Conservation (phyloP, 2,888 invertebrate species). For the Eupithecia centaureata region DNA sequence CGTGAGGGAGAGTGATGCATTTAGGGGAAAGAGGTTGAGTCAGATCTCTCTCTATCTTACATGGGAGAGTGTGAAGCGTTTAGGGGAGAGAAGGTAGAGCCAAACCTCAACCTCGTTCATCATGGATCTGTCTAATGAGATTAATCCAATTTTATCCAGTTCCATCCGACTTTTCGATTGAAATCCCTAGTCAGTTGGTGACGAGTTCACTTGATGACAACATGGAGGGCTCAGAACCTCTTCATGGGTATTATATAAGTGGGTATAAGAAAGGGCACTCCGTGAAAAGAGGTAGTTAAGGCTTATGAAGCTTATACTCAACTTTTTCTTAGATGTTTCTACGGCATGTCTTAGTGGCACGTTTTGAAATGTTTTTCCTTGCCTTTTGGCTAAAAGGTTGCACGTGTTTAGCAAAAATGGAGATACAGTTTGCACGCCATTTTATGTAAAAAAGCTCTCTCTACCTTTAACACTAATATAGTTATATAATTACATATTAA, state of each 20-base stretch:
- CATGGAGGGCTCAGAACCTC: conserved; percentile 45
- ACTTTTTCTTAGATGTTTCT: conserved; percentile 44
- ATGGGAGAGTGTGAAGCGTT: no score
- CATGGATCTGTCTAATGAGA: no score
- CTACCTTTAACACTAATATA: no score
- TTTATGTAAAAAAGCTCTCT: neutral
- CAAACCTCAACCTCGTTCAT: no score
- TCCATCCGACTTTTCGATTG: neutral
- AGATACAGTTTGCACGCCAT: neutral
- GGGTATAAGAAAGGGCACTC: conserved; percentile 43
- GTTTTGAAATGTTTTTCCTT: conserved; percentile 19
- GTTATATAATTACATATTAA: no score
- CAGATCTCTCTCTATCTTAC: no score
- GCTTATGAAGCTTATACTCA: conserved; percentile 42
- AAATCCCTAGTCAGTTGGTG: conserved; percentile 31
- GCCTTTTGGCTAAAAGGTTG: conserved; percentile 7
- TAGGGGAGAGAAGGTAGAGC: no score
- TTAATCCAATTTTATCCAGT: neutral
- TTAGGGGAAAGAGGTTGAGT: no score
- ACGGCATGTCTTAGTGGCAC: conserved; percentile 17
- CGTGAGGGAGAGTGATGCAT: no score
- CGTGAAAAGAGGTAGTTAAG: conserved; percentile 46
- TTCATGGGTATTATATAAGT: conserved; percentile 41
- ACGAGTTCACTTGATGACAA: conserved; percentile 46
- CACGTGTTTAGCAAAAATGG: neutral